A percentile compares a stretch with the other conserved stretches of the same genome.
Evolutionary conservation across 2,888 invertebrate genomes (phyloP).

Genomic region (Onchidella celtica): DNA sequence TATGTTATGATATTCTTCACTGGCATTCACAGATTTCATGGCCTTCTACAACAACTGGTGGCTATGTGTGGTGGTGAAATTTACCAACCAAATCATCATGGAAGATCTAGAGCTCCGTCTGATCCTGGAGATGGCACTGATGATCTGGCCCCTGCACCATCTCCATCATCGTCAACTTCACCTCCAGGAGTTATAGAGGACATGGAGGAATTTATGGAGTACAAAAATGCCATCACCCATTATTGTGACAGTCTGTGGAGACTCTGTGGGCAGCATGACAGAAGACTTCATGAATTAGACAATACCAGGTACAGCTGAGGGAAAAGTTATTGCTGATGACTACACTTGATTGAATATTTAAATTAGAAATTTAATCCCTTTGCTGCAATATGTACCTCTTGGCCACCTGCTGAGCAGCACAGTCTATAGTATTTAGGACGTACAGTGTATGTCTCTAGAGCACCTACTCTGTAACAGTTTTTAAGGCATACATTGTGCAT

Average conservation of each 20-base stretch:
- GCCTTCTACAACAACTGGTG: constrained; percentile 39
- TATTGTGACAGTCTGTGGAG: constrained; percentile 41
- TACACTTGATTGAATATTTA: no score
- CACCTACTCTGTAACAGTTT: no score
- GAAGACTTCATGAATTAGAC: constrained; percentile 24
- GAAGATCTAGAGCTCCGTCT: neutral
- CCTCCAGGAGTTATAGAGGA: constrained; percentile 43
- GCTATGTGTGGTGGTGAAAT: constrained; percentile 33
- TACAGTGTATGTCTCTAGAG: no score
- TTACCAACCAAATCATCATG: constrained; percentile 10
- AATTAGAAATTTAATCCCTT: no score
- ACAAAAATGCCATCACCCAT: constrained; percentile 37
- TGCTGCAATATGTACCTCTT: no score
- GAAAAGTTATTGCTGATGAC: no score
- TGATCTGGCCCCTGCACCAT: neutral
- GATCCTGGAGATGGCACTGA: neutral
- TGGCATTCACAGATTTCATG: constrained; percentile 33
- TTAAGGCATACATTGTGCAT: no score
- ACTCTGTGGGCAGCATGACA: constrained; percentile 40
- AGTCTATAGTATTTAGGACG: no score
- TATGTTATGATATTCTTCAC: neutral
- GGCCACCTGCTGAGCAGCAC: no score
- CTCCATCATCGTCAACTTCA: neutral
- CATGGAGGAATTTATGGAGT: constrained; percentile 34
- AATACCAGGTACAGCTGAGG: constrained; percentile 36